phyloP scores from a whole-genome alignment of 2,113 vertebrate genomes.

The Rynchops niger region DNA sequence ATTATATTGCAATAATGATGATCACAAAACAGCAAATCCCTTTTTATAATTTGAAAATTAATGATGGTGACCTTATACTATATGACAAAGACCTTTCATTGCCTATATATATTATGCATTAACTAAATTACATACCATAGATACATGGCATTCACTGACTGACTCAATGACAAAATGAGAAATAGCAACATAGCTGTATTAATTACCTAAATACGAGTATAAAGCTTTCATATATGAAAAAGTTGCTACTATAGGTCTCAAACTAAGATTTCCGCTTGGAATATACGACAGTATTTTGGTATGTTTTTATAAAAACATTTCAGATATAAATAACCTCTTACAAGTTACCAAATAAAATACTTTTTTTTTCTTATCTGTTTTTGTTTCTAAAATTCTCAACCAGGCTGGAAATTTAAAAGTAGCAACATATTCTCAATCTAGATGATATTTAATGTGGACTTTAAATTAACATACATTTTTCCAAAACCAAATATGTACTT shows the following conservation, averaged over 20 bases:
- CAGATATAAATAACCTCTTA: background rate
- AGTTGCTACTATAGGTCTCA: background rate
- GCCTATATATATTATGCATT: slow-evolving; percentile 62
- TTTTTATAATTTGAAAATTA: slow-evolving; percentile 89
- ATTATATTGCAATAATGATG: slow-evolving; percentile 87
- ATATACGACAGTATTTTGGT: background rate
- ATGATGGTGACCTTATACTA: slow-evolving; percentile 77
- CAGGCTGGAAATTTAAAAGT: background rate
- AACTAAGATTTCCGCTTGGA: background rate
- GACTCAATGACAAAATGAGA: slow-evolving; percentile 32
- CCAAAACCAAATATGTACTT: background rate
- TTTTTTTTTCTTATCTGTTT: background rate
- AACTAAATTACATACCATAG: slow-evolving; percentile 54
- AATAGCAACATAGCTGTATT: background rate
- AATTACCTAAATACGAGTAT: background rate
- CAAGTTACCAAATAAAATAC: background rate
- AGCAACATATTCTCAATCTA: background rate
- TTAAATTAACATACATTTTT: background rate
- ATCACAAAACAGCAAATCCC: slow-evolving; percentile 83
- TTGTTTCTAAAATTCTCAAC: background rate
- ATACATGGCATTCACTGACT: slow-evolving; percentile 25
- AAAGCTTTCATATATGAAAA: background rate
- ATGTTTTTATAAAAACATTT: background rate
- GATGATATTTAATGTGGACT: background rate
- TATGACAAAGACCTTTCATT: slow-evolving; percentile 68